Conservation (phyloP, 2,888 invertebrate genomes). For the Chromoteleia sp. region DNA sequence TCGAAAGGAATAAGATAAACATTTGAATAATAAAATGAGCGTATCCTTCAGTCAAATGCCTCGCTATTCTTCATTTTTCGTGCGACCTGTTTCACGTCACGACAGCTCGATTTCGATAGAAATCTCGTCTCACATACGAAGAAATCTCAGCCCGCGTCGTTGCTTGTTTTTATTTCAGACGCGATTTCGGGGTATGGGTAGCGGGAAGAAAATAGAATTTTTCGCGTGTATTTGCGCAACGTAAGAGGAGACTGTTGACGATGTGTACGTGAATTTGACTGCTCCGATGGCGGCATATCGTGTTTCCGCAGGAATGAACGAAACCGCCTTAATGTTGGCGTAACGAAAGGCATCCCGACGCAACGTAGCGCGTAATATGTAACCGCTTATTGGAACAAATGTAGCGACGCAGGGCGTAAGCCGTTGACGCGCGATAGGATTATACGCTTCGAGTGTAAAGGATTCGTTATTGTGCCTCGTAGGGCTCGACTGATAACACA, state of each 20-base stretch:
- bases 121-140: conserved; percentile 32
- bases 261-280: conserved; percentile 28
- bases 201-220: conserved; percentile 56
- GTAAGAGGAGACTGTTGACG: conserved; percentile 2
- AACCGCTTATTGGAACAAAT: conserved; percentile 73
- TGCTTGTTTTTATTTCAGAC: conserved; percentile 22
- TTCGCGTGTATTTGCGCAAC: conserved; percentile 14
- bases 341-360: conserved; percentile 73
- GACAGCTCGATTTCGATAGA: conserved; percentile 53
- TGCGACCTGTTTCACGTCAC: conserved; percentile 36
- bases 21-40: conserved; percentile 30
- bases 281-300: conserved; percentile 76
- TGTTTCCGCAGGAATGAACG: conserved; percentile 82
- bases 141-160: conserved; percentile 26
- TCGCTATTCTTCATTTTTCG: conserved; percentile 36
- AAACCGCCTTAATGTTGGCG: conserved; percentile 74
- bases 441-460: conserved; percentile 74
- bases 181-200: neutral
- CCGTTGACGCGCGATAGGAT: conserved; percentile 69
- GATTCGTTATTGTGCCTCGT: conserved; percentile 74
- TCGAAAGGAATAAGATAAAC: conserved; percentile 4
- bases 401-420: conserved; percentile 66
- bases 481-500: conserved; percentile 71
- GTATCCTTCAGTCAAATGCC: conserved; percentile 16
- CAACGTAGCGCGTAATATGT: conserved; percentile 72